These are phyloP conservation scores for Dinomys branickii DNA, from an alignment of 2,113 vertebrate species.

Conservation along the genomic window DNA sequence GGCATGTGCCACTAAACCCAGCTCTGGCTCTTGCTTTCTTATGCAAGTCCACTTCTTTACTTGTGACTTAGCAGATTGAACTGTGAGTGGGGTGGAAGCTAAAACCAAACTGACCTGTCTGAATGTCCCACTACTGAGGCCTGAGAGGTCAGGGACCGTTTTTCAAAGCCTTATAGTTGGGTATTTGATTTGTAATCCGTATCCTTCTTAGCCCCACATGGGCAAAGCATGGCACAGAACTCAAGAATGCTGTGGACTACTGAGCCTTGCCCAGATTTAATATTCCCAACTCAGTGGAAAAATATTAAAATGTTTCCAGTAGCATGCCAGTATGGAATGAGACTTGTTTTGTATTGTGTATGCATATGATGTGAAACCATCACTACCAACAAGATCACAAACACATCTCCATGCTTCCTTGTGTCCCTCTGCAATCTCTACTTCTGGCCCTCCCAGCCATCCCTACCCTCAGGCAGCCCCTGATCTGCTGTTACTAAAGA, in stretches of 20 bases:
- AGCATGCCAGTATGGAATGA: neutral
- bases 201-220: neutral
- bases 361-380: neutral
- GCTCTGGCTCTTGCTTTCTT: neutral
- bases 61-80: neutral
- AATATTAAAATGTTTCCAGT: conserved; percentile 25
- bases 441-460: neutral
- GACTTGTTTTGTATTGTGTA: neutral
- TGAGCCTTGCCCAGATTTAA: neutral
- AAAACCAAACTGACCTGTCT: neutral
- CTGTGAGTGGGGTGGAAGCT: neutral
- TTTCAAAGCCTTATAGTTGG: neutral
- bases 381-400: neutral
- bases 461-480: neutral
- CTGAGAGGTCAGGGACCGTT: neutral
- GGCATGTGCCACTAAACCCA: neutral
- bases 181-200: neutral
- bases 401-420: neutral
- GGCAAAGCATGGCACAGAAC: conserved; percentile 13
- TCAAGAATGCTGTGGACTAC: neutral
- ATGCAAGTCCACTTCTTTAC: neutral
- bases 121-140: neutral
- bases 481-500: neutral
- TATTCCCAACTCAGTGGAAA: conserved; percentile 2
- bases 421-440: neutral